Evolutionary conservation across 2,888 invertebrate genomes (phyloP).

Genomic region (Torymus texanus): DNA sequence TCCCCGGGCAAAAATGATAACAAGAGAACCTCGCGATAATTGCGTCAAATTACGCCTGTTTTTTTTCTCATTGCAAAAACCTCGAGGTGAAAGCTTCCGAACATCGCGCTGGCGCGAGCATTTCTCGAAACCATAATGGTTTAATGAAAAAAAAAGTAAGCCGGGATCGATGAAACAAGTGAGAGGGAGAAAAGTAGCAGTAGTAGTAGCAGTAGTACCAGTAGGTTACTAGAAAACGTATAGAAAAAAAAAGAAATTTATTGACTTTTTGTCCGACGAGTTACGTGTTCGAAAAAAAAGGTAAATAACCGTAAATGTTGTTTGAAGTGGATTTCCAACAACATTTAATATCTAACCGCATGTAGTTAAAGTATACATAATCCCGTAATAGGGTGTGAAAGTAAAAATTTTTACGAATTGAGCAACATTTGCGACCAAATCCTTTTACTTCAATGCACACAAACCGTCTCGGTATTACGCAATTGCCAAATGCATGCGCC

Average conservation of each 20-base stretch:
- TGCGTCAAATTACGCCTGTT: conserved; percentile 37
- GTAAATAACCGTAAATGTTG: no score
- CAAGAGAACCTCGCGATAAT: conserved; percentile 47
- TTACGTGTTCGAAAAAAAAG: no score
- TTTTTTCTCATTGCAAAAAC: conserved; percentile 38
- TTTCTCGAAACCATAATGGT: conserved; percentile 41
- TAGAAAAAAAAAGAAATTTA: not conserved
- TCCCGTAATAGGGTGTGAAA: conserved; percentile 23
- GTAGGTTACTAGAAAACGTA: no score
- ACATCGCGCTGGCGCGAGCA: not conserved
- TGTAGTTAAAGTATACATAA: no score
- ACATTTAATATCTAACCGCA: no score
- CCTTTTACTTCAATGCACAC: conserved; percentile 19
- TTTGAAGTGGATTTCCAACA: no score
- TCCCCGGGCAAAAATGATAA: conserved; percentile 46
- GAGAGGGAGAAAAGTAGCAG: not conserved
- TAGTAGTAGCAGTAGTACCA: not conserved
- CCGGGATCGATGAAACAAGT: conserved; percentile 23
- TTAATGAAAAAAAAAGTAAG: conserved; percentile 26
- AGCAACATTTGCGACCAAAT: conserved; percentile 1
- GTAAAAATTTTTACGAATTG: conserved; percentile 1
- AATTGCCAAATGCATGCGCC: conserved; percentile 24
- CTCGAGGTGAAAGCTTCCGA: conserved; percentile 42
- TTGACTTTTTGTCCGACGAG: no score
- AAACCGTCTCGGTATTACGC: not conserved